Conservation (phyloP, 2,888 invertebrate genomes). For the Hipparchia semele region DNA sequence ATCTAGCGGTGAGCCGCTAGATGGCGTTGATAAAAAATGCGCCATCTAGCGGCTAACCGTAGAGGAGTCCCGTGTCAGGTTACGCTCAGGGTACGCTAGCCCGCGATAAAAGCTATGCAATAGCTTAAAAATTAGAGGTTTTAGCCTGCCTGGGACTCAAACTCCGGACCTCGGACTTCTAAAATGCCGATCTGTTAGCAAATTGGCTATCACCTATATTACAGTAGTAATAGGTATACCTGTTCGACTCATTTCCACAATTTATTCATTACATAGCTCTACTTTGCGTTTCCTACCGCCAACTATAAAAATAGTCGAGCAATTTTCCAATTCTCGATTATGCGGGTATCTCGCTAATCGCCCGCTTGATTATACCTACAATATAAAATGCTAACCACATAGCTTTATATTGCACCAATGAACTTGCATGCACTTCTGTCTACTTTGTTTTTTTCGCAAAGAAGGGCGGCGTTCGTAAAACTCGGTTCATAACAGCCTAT, state of each 20-base stretch:
- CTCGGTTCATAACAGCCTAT: constrained; percentile 13
- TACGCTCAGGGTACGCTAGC: too few relatives aligned
- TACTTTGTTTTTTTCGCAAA: constrained; percentile 43
- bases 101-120: too few relatives aligned
- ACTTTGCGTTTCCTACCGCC: constrained; percentile 18
- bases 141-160: too few relatives aligned
- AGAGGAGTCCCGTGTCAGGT: too few relatives aligned
- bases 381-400: constrained; percentile 26
- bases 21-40: too few relatives aligned
- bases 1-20: too few relatives aligned
- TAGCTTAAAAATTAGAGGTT: too few relatives aligned
- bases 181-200: too few relatives aligned
- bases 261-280: neutral
- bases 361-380: constrained; percentile 27
- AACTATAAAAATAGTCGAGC: constrained; percentile 23
- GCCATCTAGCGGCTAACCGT: too few relatives aligned
- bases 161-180: too few relatives aligned
- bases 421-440: constrained; percentile 39
- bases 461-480: constrained; percentile 40
- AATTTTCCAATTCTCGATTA: constrained; percentile 38
- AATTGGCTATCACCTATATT: too few relatives aligned
- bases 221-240: too few relatives aligned
- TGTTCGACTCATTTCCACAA: neutral
- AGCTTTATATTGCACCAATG: constrained; percentile 44
- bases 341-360: constrained; percentile 36